phyloP scores from a whole-genome alignment of 2,888 invertebrate species.

The Clunio marinus region DNA sequence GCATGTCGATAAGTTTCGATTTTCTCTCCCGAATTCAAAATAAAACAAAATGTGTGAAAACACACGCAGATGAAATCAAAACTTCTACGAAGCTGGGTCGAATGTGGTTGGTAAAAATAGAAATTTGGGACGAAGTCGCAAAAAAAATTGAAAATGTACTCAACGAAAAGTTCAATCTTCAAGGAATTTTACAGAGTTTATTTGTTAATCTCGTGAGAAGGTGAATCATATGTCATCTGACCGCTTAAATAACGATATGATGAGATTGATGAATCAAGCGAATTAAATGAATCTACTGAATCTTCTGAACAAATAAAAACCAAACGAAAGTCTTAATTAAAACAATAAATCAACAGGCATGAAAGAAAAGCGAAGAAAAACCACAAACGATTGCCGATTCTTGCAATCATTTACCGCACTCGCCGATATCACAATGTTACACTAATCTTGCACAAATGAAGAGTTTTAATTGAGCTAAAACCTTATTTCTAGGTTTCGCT shows the following conservation, averaged over 20 bases:
- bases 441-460: not conserved
- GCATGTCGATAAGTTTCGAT: no score
- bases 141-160: not conserved
- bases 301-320: no score
- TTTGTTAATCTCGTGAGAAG: not conserved
- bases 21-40: no score
- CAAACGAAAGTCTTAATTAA: no score
- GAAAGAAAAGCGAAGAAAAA: no score
- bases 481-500: not conserved
- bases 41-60: not conserved
- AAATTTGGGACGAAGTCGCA: constrained; percentile 14
- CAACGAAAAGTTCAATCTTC: no score
- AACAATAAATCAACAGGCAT: no score
- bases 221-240: constrained; percentile 6
- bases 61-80: not conserved
- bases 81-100: constrained; percentile 2
- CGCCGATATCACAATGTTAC: not conserved
- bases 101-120: constrained; percentile 11
- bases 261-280: not conserved
- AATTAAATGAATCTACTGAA: no score
- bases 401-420: no score
- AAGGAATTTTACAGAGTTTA: no score
- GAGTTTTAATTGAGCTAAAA: no score
- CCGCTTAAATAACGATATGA: not conserved
- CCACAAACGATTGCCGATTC: no score